Percentiles rank a stretch among this genome's conserved stretches.
phyloP scores from a whole-genome alignment of 1,140 invertebrate genomes.

The Odontomachus brunneus region DNA sequence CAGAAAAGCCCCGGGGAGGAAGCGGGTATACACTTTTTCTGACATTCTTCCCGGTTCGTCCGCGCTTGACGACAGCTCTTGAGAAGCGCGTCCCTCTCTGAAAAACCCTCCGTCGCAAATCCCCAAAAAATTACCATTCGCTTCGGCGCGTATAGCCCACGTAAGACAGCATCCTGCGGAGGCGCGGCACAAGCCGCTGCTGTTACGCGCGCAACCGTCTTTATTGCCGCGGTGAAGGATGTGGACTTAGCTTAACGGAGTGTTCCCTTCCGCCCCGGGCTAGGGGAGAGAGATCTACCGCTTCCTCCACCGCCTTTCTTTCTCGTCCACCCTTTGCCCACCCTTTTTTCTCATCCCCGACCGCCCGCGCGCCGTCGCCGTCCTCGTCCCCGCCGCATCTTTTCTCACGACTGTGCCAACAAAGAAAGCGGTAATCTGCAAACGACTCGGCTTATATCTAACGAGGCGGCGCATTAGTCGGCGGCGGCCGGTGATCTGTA shows the following conservation, averaged over 20 bases:
- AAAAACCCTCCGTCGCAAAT: slow-evolving; percentile 22
- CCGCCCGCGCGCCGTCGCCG: not conserved
- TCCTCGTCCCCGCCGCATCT: slow-evolving; percentile 11
- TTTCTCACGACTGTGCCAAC: slow-evolving; percentile 48
- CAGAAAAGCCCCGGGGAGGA: too few species aligned
- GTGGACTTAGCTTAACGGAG: slow-evolving; percentile 67
- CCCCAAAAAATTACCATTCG: slow-evolving; percentile 12
- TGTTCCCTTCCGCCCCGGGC: slow-evolving; percentile 58
- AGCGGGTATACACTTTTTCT: not conserved
- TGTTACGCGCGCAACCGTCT: slow-evolving; percentile 55
- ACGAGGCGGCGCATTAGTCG: slow-evolving; percentile 70
- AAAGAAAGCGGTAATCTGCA: slow-evolving; percentile 69
- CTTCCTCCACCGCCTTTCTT: slow-evolving; percentile 51
- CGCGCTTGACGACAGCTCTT: not conserved
- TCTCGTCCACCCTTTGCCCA: not conserved
- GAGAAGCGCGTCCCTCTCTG: not conserved
- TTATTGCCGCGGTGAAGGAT: slow-evolving; percentile 68
- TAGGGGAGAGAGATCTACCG: slow-evolving; percentile 56
- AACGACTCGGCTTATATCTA: slow-evolving; percentile 70
- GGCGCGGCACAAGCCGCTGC: not conserved
- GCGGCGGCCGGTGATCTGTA: slow-evolving; percentile 64
- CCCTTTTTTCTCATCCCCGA: too few species aligned
- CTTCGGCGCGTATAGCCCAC: not conserved
- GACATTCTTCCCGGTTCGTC: not conserved
- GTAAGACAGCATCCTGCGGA: slow-evolving; percentile 49